phyloP scores from a whole-genome alignment of 2,888 invertebrate species.

The Acrobasis suavella region DNA sequence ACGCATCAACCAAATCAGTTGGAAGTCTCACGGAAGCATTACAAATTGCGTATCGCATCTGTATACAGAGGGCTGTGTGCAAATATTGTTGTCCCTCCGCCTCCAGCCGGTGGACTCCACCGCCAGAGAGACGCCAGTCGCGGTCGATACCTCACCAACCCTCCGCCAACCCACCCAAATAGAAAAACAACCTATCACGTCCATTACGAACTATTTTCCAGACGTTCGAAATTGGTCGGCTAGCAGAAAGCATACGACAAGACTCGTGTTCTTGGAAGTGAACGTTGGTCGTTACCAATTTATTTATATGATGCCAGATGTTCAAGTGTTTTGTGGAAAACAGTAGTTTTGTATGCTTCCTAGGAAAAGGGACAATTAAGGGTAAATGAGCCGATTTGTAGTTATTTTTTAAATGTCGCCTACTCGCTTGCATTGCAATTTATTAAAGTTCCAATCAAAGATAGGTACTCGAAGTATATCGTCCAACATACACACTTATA shows the following conservation, averaged over 20 bases:
- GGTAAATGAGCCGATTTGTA: not conserved
- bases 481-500: too few relatives aligned
- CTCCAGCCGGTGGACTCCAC: not conserved
- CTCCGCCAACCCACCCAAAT: conserved; percentile 8
- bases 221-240: not conserved
- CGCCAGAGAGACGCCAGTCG: conserved; percentile 23
- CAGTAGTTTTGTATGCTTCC: conserved; percentile 3
- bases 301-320: conserved; percentile 21
- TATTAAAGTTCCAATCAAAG: too few relatives aligned
- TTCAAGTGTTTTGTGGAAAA: conserved; percentile 23
- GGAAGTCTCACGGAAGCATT: conserved; percentile 4
- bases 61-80: conserved; percentile 15
- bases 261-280: conserved; percentile 22
- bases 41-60: conserved; percentile 6
- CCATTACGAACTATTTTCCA: not conserved
- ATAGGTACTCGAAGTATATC: too few relatives aligned
- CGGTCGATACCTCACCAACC: conserved; percentile 25
- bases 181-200: not conserved
- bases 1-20: conserved; percentile 3
- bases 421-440: too few relatives aligned
- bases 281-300: conserved; percentile 13
- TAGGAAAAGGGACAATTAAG: not conserved
- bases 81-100: conserved; percentile 11
- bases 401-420: not conserved
- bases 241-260: conserved; percentile 13